Evolutionary conservation across 2,797 vertebrate species (phyloP).

Genomic region (Micropoecilia bifurca): DNA sequence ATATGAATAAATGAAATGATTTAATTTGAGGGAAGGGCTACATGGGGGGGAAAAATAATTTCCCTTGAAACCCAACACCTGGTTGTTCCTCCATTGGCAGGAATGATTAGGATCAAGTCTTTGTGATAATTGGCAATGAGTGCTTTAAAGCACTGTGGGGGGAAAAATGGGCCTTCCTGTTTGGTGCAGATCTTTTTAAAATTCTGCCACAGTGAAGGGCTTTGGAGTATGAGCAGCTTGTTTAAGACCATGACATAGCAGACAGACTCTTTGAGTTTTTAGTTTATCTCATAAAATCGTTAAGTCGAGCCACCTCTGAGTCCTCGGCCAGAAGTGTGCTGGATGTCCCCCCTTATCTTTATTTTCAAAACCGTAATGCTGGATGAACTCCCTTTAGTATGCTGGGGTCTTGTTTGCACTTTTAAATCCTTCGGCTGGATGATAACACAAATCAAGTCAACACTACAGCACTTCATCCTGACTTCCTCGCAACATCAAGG

Average conservation of each 20-base stretch:
- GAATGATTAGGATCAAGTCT: background rate
- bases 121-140: background rate
- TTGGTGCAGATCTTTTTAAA: background rate
- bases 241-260: no score
- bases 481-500: no score
- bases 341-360: background rate
- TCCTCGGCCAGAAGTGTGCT: no score
- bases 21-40: background rate
- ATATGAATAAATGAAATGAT: background rate
- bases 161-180: background rate
- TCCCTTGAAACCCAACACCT: background rate
- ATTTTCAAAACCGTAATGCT: background rate
- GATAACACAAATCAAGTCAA: background rate
- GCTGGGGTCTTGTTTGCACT: background rate
- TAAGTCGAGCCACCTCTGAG: no score
- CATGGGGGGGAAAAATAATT: background rate
- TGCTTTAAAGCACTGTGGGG: no score
- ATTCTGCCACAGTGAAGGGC: background rate
- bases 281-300: background rate
- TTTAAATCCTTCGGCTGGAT: background rate
- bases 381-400: background rate
- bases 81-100: background rate
- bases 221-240: no score
- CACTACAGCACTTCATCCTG: background rate
- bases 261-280: no score